Percentiles rank a stretch among this genome's conserved stretches.
These are phyloP conservation scores for Manis pentadactyla DNA, from an alignment of 2,797 vertebrate genomes.

Conservation along the genomic window DNA sequence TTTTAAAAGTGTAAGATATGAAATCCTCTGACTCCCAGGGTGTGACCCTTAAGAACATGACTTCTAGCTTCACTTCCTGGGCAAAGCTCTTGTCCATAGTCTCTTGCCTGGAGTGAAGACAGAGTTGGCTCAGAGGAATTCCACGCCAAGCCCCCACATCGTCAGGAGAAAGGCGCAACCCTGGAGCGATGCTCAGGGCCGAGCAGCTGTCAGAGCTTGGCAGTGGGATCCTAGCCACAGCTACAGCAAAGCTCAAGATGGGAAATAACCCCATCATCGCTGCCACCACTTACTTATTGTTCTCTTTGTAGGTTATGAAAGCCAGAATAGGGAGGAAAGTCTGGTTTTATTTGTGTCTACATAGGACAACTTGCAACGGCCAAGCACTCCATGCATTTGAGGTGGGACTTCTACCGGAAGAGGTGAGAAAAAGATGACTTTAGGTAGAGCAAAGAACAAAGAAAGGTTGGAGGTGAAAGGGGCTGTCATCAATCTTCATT, in stretches of 20 bases:
- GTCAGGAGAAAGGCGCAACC: not conserved
- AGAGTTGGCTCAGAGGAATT: not conserved
- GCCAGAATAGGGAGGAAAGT: not conserved
- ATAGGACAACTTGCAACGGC: not conserved
- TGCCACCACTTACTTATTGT: not conserved
- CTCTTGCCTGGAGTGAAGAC: not conserved
- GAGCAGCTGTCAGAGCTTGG: not conserved
- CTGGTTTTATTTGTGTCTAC: not conserved
- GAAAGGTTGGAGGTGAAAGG: not conserved
- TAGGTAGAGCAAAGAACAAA: not conserved
- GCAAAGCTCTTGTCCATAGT: not conserved
- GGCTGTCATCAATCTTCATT: not conserved
- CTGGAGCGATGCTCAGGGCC: not conserved
- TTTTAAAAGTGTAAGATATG: slow-evolving; percentile 45
- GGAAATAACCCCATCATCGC: not conserved
- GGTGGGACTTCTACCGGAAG: not conserved
- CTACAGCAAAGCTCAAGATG: not conserved
- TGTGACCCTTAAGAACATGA: not conserved
- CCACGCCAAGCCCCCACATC: fast-evolving
- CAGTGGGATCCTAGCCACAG: not conserved
- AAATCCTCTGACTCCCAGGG: not conserved
- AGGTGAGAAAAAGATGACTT: not conserved
- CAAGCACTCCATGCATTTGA: not conserved
- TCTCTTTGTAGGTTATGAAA: not conserved
- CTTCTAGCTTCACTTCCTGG: not conserved